A percentile compares a stretch with the other conserved stretches of the same genome.
These are phyloP conservation scores for Tricholaema leucomelas DNA, from an alignment of 2,113 vertebrate species.

Conservation along the genomic window DNA sequence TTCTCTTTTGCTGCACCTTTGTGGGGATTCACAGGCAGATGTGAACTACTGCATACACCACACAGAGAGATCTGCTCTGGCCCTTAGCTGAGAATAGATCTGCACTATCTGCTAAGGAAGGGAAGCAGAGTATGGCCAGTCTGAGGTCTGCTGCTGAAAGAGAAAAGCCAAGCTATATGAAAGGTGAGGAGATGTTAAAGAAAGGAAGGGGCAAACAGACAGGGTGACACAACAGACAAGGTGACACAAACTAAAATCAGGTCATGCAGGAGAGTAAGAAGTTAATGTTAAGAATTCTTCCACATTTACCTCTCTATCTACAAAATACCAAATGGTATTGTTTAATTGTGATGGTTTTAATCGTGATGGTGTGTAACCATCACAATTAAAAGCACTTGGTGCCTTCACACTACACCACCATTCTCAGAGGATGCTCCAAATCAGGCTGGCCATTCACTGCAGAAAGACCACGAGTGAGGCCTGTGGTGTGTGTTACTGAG, in stretches of 20 bases:
- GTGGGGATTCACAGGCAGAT: background rate
- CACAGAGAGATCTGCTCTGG: background rate
- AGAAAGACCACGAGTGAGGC: background rate
- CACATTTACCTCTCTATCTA: background rate
- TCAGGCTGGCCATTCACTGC: background rate
- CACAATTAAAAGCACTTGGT: background rate
- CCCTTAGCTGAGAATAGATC: background rate
- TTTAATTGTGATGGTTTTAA: no score
- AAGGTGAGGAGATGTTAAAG: background rate
- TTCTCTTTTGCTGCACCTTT: background rate
- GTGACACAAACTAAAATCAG: background rate
- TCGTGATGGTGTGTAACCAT: no score
- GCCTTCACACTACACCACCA: background rate
- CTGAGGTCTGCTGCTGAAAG: background rate
- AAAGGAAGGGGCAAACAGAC: background rate
- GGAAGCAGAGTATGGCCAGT: background rate
- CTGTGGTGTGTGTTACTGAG: accelerated
- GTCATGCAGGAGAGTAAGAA: background rate
- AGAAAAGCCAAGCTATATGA: background rate
- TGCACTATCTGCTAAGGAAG: background rate
- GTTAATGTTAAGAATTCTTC: background rate
- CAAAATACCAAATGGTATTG: background rate
- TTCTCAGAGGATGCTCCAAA: background rate
- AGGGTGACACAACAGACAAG: background rate
- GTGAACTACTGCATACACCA: background rate